Evolutionary conservation across 30 jellyfish, hydroid and myxozoan genomes (phyloP).

Genomic region (Aurelia sp.): DNA sequence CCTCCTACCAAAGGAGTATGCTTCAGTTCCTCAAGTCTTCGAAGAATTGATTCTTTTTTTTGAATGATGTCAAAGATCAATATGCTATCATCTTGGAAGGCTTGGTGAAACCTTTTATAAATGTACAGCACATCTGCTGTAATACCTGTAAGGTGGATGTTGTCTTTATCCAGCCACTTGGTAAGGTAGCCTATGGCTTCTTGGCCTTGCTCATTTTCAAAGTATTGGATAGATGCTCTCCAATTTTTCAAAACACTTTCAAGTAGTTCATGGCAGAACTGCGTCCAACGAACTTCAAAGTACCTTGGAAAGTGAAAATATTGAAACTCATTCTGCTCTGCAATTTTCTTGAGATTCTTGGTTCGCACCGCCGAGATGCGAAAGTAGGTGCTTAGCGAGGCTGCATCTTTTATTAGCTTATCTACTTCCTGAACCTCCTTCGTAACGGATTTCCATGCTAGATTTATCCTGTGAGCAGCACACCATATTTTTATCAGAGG

Average conservation of each 20-base stretch:
- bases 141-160: slow-evolving; percentile 13
- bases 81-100: slow-evolving; percentile 28
- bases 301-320: slow-evolving; percentile 12
- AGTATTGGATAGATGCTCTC: slow-evolving; percentile 43
- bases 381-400: slow-evolving; percentile 32
- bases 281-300: slow-evolving; percentile 41
- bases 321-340: slow-evolving; percentile 23
- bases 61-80: slow-evolving; percentile 13
- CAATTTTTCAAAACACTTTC: slow-evolving; percentile 43
- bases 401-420: slow-evolving; percentile 29
- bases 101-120: slow-evolving; percentile 41
- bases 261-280: slow-evolving; percentile 10
- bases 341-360: slow-evolving; percentile 13
- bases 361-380: slow-evolving; percentile 35
- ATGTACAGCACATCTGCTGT: slow-evolving; percentile 27
- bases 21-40: background rate
- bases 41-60: slow-evolving; percentile 24
- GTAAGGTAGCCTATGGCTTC: slow-evolving; percentile 39
- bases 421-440: slow-evolving; percentile 18
- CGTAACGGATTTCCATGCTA: slow-evolving; percentile 60
- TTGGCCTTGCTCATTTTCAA: slow-evolving; percentile 2
- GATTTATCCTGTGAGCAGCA: slow-evolving; percentile 56
- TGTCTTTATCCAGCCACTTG: slow-evolving; percentile 27
- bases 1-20: slow-evolving; percentile 16
- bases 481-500: slow-evolving; percentile 56